Percentiles rank a stretch among this genome's conserved stretches.
These are phyloP conservation scores for Ormyrus pomaceus DNA, from an alignment of 2,888 invertebrate genomes.

Conservation along the genomic window DNA sequence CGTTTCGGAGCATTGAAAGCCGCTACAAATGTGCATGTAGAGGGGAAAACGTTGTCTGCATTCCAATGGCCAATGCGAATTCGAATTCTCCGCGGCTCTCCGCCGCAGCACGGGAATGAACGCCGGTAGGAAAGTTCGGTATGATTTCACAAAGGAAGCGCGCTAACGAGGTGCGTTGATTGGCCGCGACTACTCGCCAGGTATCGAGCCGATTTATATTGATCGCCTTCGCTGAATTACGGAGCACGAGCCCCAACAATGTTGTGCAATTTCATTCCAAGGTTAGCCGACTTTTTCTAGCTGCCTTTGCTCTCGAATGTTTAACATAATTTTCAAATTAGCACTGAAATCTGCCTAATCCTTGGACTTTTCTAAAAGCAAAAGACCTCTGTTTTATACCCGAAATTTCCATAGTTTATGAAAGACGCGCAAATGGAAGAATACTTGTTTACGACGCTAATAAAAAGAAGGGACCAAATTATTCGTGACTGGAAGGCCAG, in stretches of 20 bases:
- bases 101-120: not conserved
- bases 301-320: too few relatives aligned
- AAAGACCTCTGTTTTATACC: not conserved
- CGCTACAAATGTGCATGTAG: not conserved
- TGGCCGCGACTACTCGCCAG: not conserved
- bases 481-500: slow-evolving; percentile 22
- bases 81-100: slow-evolving; percentile 23
- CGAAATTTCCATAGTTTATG: slow-evolving; percentile 15
- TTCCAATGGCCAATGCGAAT: slow-evolving; percentile 33
- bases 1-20: slow-evolving; percentile 3
- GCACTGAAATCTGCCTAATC: too few relatives aligned
- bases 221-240: slow-evolving; percentile 4
- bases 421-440: not conserved
- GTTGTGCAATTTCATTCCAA: not conserved
- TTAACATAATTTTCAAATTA: too few relatives aligned
- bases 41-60: slow-evolving; percentile 22
- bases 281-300: too few relatives aligned
- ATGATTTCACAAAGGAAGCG: slow-evolving; percentile 49
- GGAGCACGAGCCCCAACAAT: not conserved
- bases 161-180: slow-evolving; percentile 42
- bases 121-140: slow-evolving; percentile 37
- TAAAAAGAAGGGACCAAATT: slow-evolving; percentile 24
- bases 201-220: slow-evolving; percentile 17
- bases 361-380: not conserved
- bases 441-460: slow-evolving; percentile 32